These are phyloP conservation scores for Machimus atricapillus DNA, from an alignment of 2,888 invertebrate genomes.

Conservation along the genomic window DNA sequence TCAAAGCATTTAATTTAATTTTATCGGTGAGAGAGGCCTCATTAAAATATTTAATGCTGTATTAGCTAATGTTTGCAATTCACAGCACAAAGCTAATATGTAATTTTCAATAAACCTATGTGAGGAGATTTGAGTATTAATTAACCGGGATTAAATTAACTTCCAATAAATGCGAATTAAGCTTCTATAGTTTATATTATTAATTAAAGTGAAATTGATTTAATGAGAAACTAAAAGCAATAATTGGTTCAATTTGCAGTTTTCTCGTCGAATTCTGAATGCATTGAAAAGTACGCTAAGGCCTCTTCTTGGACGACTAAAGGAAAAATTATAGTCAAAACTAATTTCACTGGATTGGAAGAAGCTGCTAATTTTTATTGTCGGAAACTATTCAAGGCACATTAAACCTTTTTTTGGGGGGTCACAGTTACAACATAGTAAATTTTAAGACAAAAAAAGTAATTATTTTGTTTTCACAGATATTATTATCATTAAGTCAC, in stretches of 20 bases:
- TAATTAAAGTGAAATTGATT: not conserved
- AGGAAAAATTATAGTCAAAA: not conserved
- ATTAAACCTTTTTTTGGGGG: not conserved
- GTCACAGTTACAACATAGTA: not conserved
- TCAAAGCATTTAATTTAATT: not conserved
- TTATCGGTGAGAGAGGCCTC: not conserved
- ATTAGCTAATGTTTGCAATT: not conserved
- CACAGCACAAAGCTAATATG: not conserved
- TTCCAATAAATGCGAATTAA: not conserved
- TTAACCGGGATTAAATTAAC: not conserved
- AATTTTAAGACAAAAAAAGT: not conserved
- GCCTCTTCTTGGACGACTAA: not conserved
- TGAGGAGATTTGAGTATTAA: not conserved
- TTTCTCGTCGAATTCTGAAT: not conserved
- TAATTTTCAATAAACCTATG: not conserved
- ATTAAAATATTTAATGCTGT: not conserved
- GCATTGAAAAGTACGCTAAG: not conserved
- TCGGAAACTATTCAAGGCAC: not conserved
- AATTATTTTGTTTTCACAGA: too few relatives aligned
- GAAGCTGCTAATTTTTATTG: not conserved
- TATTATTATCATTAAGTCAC: too few relatives aligned
- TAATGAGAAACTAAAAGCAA: not conserved
- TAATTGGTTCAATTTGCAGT: not conserved
- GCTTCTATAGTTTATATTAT: not conserved
- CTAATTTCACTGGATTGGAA: not conserved